Evolutionary conservation across 2,888 invertebrate genomes (phyloP), one percentile per base, ranked within the genome.

Genomic region (Hydraecia micacea): DNA sequence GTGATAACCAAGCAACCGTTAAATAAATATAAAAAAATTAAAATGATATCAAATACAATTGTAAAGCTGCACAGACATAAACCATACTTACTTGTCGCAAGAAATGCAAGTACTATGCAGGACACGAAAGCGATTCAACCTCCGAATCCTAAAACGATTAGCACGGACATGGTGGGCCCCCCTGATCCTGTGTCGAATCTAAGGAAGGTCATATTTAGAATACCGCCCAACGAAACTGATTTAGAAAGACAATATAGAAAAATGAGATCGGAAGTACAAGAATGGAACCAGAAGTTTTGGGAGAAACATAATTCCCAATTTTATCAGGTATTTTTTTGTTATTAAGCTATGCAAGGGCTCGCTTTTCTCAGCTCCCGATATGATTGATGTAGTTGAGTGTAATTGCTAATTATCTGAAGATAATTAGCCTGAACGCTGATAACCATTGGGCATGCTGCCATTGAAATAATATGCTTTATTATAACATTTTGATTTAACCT

Each of bases 251-350:
- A 95, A 85, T 97, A 98, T 88, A 97, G 99, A 81, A 93, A 97
- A 86, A 93, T 97, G 86, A 97, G 98, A 90, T 96, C 97, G 84
- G 97, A 98, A 81, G 98, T 98, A 0, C 98, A 98, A 90, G 95
- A 97, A 77, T 99, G 99, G 99, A 99, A 99, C 93, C 98, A 99
- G 86, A 96, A 97, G 60, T 99, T 99, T 95, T 99, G 99, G 99
- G 96, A 97, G 0, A 97, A 97, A 82, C 99, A 99, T 90, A 99
- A 99, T 91, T 97, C 97, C 42, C 97, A 97, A 77, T 99, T 99
- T 94, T 97, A 97, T 90, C 97, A 98, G 93, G 96, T 96, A 92
- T 52, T 15, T 65, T 71, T 21, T 25, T 72, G 5, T 28, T 70
- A 46, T 46, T 46, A 52, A 21, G 13, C 15, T 15, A 18, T 28